Evolutionary conservation across 2,888 invertebrate species (phyloP).

Genomic region (Colletes collaris): DNA sequence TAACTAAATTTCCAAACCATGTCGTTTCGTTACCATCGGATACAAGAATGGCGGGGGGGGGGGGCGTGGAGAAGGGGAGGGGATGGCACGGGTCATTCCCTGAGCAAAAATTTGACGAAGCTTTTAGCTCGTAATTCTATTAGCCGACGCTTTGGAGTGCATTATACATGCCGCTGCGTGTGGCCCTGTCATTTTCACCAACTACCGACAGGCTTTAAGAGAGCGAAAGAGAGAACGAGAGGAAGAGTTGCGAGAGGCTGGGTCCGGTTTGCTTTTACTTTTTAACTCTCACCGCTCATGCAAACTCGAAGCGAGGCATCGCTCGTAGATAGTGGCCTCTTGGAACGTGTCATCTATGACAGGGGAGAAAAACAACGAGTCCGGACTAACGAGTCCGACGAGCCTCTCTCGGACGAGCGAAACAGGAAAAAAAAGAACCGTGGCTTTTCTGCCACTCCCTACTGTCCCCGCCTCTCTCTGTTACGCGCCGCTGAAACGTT

Average conservation of each 20-base stretch:
- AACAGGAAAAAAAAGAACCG: background rate
- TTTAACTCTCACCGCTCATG: slow-evolving; percentile 62
- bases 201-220: slow-evolving; percentile 64
- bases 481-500: slow-evolving; percentile 13
- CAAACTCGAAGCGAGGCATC: slow-evolving; percentile 60
- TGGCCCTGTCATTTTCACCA: slow-evolving; percentile 75
- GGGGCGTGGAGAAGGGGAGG: background rate
- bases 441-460: background rate
- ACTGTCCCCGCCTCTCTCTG: background rate
- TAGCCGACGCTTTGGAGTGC: slow-evolving; percentile 76
- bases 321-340: slow-evolving; percentile 55
- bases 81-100: slow-evolving; percentile 57
- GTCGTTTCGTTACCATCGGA: slow-evolving; percentile 64
- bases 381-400: slow-evolving; percentile 66
- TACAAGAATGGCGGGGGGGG: background rate
- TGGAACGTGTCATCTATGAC: slow-evolving; percentile 70
- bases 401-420: slow-evolving; percentile 29
- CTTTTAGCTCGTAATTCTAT: slow-evolving; percentile 79
- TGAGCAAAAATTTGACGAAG: slow-evolving; percentile 76
- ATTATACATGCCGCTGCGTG: slow-evolving; percentile 74
- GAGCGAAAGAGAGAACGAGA: slow-evolving; percentile 21
- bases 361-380: slow-evolving; percentile 61
- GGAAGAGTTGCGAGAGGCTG: slow-evolving; percentile 22
- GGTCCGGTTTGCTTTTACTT: slow-evolving; percentile 47
- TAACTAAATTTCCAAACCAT: slow-evolving; percentile 78